Evolutionary conservation across 2,888 invertebrate species (phyloP), one percentile per base, ranked within the genome.

Genomic region (Tribolium freemani): DNA sequence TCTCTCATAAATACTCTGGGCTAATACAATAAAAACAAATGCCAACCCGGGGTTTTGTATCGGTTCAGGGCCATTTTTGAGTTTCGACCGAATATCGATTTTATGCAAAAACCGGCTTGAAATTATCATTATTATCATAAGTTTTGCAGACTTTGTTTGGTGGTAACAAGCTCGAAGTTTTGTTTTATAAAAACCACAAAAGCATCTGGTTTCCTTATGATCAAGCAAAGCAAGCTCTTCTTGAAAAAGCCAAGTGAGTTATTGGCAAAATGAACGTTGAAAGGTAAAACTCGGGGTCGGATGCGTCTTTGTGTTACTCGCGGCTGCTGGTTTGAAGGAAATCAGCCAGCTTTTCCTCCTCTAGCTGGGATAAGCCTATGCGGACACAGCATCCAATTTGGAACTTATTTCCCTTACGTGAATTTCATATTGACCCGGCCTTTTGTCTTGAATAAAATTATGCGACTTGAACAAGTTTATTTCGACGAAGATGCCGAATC

Each of bases 341-440:
- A 71, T 66, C 71, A 64, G 56, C 11, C 60, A 53, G 69, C 51
- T 69, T 58, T 69, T 38, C 56, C 57, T 57, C 44, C 13, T 9
- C 44, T 44, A 11, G 31, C 20, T 48, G 61, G 70, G 70, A 63
- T 70, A 70, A 75, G 75, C 77, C 76, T 79, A 75, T 76, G 74
- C 79, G 78, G 79, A 77, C 78, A 76, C 77, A 77, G 77, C 76
- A 81, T 82, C 82, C 82, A 82, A 82, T 82, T 82, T 81, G 74
- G 74, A 81, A 81, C 79, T 82, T 82, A 82, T 82, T 81, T 81
- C 78, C 79, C 79, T 79, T 77, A 79, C 79, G 79, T 80, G 79
- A 79, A 80, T 80, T 80, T 79, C 79, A 80, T 81, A 82, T 81
- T 80, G 82, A 81, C 79, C 80, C 75, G 72, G 76, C 76, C 76